phyloP scores from a whole-genome alignment of 1,140 invertebrate species.

The Cyrtorhinus lividipennis region DNA sequence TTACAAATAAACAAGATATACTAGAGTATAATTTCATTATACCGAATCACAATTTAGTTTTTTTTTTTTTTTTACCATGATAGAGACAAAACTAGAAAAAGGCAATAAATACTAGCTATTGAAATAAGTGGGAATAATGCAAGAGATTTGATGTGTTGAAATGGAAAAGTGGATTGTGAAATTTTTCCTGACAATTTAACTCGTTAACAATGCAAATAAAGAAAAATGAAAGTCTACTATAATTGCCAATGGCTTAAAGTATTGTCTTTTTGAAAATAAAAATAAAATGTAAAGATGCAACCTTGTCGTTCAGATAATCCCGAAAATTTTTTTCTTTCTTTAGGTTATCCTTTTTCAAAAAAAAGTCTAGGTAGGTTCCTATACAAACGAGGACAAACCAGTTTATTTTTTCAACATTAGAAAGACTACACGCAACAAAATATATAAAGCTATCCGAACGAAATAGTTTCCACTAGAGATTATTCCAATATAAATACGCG shows the following conservation, averaged over 20 bases:
- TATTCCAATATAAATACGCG: neutral
- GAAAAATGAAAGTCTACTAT: no score
- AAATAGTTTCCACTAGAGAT: neutral
- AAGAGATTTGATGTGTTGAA: neutral
- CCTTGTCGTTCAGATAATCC: no score
- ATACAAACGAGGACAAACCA: neutral
- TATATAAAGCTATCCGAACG: neutral
- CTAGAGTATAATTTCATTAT: no score
- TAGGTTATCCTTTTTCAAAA: neutral
- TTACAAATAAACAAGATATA: neutral
- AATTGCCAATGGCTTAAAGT: no score
- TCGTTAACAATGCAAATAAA: neutral
- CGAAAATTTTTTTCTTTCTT: neutral
- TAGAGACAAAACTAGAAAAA: neutral
- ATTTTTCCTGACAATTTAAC: neutral
- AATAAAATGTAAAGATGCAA: no score
- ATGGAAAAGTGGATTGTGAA: neutral
- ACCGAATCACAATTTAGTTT: neutral
- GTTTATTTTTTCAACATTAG: neutral
- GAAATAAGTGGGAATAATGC: neutral
- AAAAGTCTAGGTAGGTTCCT: neutral
- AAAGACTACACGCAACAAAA: neutral
- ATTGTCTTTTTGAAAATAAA: no score
- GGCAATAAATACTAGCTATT: neutral
- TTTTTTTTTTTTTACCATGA: neutral